phyloP scores from a whole-genome alignment of 1,140 invertebrate genomes.

The Drosophila parvula region DNA sequence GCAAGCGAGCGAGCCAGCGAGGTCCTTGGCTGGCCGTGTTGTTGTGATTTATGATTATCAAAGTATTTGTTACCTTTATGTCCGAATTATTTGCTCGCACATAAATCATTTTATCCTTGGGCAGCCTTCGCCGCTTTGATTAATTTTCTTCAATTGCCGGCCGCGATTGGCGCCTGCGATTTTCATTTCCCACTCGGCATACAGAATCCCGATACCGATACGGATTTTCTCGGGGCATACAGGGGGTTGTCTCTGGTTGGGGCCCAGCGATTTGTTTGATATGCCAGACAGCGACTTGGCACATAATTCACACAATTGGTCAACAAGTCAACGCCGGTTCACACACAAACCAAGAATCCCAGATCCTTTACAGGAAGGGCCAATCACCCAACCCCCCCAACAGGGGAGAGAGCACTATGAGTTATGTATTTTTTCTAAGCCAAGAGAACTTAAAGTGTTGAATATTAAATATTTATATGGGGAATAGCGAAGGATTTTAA shows the following conservation, averaged over 20 bases:
- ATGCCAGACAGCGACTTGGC: constrained; percentile 55
- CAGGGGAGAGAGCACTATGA: constrained; percentile 11
- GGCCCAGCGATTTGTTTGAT: constrained; percentile 45
- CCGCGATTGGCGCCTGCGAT: constrained; percentile 56
- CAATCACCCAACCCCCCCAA: constrained; percentile 6
- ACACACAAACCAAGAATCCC: neutral
- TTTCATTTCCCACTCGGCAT: constrained; percentile 7
- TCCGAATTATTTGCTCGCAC: constrained; percentile 78
- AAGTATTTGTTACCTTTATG: constrained; percentile 82
- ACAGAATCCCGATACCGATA: constrained; percentile 1
- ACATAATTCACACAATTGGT: constrained; percentile 73
- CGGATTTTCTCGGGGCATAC: neutral
- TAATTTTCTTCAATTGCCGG: constrained; percentile 77
- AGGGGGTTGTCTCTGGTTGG: neutral
- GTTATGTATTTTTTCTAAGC: constrained; percentile 41
- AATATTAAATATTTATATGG: neutral
- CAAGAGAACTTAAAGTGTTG: neutral
- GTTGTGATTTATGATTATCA: constrained; percentile 82
- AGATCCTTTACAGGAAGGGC: neutral
- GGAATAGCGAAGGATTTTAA: too few relatives aligned
- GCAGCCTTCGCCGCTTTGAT: constrained; percentile 62
- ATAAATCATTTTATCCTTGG: constrained; percentile 71
- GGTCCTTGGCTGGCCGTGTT: constrained; percentile 13
- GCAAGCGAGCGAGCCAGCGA: neutral
- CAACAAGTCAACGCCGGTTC: constrained; percentile 41